These are phyloP conservation scores for Dryadula phaetusa DNA, from an alignment of 2,888 invertebrate genomes.

Conservation along the genomic window DNA sequence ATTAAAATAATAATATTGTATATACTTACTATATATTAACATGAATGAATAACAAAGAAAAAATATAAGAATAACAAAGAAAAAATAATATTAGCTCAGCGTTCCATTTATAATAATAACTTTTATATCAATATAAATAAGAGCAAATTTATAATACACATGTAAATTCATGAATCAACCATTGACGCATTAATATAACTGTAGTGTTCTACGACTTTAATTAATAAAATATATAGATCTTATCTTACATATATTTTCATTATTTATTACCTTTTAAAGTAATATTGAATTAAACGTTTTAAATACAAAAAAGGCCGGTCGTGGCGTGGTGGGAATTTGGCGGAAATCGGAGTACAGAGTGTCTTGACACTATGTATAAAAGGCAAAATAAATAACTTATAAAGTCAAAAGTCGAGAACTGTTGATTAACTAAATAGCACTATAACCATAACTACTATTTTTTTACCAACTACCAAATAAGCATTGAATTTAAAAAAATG, in stretches of 20 bases:
- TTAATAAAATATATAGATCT: background rate
- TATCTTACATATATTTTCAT: background rate
- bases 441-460: too few relatives aligned
- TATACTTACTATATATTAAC: background rate
- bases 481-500: background rate
- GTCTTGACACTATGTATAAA: too few relatives aligned
- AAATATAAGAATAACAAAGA: conserved; percentile 9
- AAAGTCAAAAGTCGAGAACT: too few relatives aligned
- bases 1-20: too few relatives aligned
- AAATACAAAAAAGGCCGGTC: too few relatives aligned
- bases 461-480: background rate
- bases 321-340: too few relatives aligned
- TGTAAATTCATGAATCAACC: conserved; percentile 3
- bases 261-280: background rate
- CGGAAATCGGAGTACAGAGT: too few relatives aligned
- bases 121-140: background rate
- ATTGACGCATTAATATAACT: conserved; percentile 18
- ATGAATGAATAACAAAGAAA: conserved; percentile 8
- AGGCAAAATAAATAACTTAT: too few relatives aligned
- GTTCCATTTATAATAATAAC: conserved; percentile 4
- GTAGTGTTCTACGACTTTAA: background rate
- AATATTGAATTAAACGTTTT: background rate
- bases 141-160: background rate
- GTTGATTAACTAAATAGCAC: too few relatives aligned
- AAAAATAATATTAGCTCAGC: background rate